phyloP scores from a whole-genome alignment of 2,888 invertebrate species.

The Cryptus armator region DNA sequence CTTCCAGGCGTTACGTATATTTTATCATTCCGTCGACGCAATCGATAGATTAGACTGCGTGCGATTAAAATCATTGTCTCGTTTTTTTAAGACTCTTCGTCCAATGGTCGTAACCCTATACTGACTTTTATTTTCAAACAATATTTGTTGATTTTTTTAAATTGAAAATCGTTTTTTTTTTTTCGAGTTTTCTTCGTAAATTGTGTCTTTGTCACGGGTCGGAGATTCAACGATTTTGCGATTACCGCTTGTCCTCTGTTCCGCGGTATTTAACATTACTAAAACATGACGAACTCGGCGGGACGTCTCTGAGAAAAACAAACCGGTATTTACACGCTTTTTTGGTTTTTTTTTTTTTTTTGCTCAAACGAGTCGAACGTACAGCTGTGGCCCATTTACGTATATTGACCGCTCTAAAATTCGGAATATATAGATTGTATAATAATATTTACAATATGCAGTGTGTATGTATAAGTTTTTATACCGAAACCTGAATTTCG shows the following conservation, averaged over 20 bases:
- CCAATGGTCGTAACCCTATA: too few species aligned
- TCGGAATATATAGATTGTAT: constrained; percentile 54
- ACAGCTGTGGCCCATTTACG: constrained; percentile 7
- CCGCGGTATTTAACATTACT: background rate
- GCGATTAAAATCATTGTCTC: background rate
- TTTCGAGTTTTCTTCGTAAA: background rate
- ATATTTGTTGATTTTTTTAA: background rate
- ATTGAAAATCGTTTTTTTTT: background rate
- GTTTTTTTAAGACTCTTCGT: background rate
- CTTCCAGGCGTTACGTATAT: constrained; percentile 33
- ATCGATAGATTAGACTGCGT: too few species aligned
- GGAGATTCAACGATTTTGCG: background rate
- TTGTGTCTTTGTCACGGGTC: background rate
- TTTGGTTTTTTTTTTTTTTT: background rate
- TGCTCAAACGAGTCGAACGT: background rate
- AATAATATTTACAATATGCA: constrained; percentile 55
- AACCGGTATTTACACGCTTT: background rate
- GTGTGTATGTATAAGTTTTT: constrained; percentile 36
- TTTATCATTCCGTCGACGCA: background rate
- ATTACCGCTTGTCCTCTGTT: too few species aligned
- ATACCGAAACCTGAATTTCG: constrained; percentile 55
- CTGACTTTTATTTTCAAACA: background rate
- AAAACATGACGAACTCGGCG: background rate
- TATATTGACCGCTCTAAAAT: constrained; percentile 53
- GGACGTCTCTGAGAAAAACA: background rate